Percentiles rank a stretch among this genome's conserved stretches.
Evolutionary conservation across 2,888 invertebrate species (phyloP).

Genomic region (Pristionchus japonicus): DNA sequence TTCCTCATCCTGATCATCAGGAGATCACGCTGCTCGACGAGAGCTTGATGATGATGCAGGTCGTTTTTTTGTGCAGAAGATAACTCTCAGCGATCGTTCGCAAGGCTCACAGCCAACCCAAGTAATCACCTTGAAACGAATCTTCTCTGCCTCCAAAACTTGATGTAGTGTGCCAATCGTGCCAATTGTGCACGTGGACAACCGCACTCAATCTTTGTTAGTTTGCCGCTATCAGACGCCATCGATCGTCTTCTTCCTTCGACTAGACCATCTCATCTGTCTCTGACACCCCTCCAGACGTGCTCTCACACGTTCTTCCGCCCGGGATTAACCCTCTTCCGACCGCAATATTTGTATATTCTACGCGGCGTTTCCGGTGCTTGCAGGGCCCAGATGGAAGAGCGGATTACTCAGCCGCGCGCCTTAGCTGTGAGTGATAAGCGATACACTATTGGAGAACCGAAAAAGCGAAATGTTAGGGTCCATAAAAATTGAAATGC

Average conservation of each 20-base stretch:
- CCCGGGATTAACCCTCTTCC: neutral
- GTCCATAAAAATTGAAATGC: neutral
- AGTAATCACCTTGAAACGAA: neutral
- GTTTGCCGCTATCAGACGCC: neutral
- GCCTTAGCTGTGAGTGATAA: neutral
- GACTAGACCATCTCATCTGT: conserved; percentile 17
- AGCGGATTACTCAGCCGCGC: neutral
- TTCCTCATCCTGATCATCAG: conserved; percentile 60
- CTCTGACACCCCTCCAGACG: neutral
- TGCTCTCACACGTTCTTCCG: neutral
- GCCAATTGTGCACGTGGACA: neutral
- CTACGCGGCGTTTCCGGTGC: conserved; percentile 9
- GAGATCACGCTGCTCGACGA: conserved; percentile 68
- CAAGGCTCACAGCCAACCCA: neutral
- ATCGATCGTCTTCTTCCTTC: neutral
- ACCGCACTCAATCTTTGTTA: neutral
- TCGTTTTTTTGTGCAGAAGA: no score
- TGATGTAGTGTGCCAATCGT: neutral
- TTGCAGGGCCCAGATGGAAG: neutral
- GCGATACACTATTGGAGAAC: neutral
- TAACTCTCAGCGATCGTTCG: no score
- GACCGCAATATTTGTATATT: conserved; percentile 19
- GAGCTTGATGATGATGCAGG: conserved; percentile 57
- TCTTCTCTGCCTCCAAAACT: neutral
- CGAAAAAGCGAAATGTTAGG: conserved; percentile 5